phyloP scores from a whole-genome alignment of 2,797 vertebrate genomes.

The Atherinosoma microstoma region DNA sequence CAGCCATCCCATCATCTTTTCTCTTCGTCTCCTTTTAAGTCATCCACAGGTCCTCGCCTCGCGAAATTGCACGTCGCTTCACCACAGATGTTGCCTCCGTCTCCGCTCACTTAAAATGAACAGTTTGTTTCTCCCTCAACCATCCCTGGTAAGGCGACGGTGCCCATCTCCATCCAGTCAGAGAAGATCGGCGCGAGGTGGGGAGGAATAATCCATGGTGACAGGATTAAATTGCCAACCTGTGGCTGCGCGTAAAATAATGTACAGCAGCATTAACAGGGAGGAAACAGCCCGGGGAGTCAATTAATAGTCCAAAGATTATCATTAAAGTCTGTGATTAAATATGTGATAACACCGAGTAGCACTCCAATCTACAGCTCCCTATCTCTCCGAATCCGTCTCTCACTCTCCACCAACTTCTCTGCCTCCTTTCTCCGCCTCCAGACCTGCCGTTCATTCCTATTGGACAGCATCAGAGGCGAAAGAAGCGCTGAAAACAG shows the following conservation, averaged over 20 bases:
- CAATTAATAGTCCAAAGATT: constrained; percentile 36
- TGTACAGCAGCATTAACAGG: constrained; percentile 16
- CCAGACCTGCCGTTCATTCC: constrained; percentile 60
- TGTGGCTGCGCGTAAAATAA: constrained; percentile 65
- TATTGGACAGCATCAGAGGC: constrained; percentile 76
- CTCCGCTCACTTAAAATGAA: constrained; percentile 42
- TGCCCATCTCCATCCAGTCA: constrained; percentile 59
- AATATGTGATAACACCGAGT: constrained; percentile 65
- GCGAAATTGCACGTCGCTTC: constrained; percentile 62
- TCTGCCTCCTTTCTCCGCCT: constrained; percentile 75
- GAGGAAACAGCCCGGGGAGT: constrained; percentile 2
- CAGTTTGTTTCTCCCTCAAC: constrained; percentile 41
- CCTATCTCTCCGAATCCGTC: constrained; percentile 63
- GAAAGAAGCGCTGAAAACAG: constrained; percentile 69
- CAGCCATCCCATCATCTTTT: constrained; percentile 75
- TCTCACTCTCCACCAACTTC: constrained; percentile 81
- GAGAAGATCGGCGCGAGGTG: constrained; percentile 44
- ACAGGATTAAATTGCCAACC: constrained; percentile 71
- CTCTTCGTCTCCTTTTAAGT: constrained; percentile 55
- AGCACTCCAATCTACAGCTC: constrained; percentile 60
- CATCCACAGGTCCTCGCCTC: constrained; percentile 75
- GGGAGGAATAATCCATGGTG: constrained; percentile 65
- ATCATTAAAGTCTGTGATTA: constrained; percentile 56
- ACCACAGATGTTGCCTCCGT: constrained; percentile 68
- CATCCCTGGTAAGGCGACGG: constrained; percentile 38